Evolutionary conservation across 2,888 invertebrate species (phyloP).

Genomic region (Eledone cirrhosa): DNA sequence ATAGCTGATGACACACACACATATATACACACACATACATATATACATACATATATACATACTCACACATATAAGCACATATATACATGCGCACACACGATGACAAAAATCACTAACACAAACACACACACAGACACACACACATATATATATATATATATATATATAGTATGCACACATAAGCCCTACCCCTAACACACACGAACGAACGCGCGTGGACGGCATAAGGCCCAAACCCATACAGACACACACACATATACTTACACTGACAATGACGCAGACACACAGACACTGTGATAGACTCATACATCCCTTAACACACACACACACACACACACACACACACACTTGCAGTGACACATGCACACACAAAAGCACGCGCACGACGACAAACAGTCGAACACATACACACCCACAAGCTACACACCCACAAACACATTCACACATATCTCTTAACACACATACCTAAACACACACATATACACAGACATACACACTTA

Average conservation of each 20-base stretch:
- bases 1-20: not conserved
- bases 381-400: too few relatives aligned
- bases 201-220: not conserved
- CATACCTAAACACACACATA: too few relatives aligned
- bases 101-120: not conserved
- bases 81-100: not conserved
- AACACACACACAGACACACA: too few relatives aligned
- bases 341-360: not conserved
- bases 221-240: not conserved
- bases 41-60: conserved; percentile 11
- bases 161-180: not conserved
- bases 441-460: not conserved
- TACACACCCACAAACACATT: not conserved
- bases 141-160: not conserved
- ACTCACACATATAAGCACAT: not conserved
- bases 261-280: not conserved
- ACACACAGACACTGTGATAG: too few relatives aligned
- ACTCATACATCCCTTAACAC: not conserved
- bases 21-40: not conserved
- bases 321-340: not conserved
- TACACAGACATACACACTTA: too few relatives aligned
- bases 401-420: too few relatives aligned
- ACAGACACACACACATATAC: not conserved
- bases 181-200: conserved; percentile 4
- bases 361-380: too few relatives aligned